These are phyloP conservation scores for Eupelmus urozonus DNA, from an alignment of 2,888 invertebrate genomes.

Conservation along the genomic window DNA sequence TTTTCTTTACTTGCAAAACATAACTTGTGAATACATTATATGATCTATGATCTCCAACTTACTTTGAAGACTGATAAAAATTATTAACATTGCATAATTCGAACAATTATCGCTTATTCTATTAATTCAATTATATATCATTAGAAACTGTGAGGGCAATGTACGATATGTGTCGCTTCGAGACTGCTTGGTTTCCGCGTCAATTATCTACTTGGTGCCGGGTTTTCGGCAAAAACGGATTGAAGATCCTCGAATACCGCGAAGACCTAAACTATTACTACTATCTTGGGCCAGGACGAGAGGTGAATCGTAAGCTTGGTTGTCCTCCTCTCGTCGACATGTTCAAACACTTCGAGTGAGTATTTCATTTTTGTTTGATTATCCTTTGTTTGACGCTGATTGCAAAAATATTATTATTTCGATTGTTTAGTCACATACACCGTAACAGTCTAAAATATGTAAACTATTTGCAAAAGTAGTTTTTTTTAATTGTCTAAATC, in stretches of 20 bases:
- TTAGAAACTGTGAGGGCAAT: conserved; percentile 80
- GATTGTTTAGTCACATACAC: not conserved
- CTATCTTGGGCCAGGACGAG: conserved; percentile 35
- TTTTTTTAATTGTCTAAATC: too few relatives aligned
- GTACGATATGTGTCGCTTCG: conserved; percentile 89
- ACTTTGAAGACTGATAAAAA: too few relatives aligned
- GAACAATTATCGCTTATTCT: too few relatives aligned
- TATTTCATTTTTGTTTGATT: conserved; percentile 4
- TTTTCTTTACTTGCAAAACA: too few relatives aligned
- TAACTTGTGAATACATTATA: too few relatives aligned
- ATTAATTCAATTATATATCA: too few relatives aligned
- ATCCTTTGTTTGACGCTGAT: not conserved
- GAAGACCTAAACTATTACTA: conserved; percentile 79
- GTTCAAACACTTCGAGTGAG: conserved; percentile 82
- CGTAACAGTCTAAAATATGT: too few relatives aligned
- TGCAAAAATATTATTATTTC: too few relatives aligned
- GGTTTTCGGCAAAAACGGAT: conserved; percentile 84
- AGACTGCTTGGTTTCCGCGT: conserved; percentile 87
- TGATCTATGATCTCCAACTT: too few relatives aligned
- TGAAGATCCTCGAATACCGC: conserved; percentile 86
- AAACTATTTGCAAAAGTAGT: too few relatives aligned
- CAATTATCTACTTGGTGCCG: conserved; percentile 87
- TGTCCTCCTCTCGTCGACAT: conserved; percentile 86
- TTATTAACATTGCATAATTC: too few relatives aligned
- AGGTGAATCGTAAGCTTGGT: conserved; percentile 77